Evolutionary conservation across 2,888 invertebrate genomes (phyloP).

Genomic region (Crepidodera aurea): DNA sequence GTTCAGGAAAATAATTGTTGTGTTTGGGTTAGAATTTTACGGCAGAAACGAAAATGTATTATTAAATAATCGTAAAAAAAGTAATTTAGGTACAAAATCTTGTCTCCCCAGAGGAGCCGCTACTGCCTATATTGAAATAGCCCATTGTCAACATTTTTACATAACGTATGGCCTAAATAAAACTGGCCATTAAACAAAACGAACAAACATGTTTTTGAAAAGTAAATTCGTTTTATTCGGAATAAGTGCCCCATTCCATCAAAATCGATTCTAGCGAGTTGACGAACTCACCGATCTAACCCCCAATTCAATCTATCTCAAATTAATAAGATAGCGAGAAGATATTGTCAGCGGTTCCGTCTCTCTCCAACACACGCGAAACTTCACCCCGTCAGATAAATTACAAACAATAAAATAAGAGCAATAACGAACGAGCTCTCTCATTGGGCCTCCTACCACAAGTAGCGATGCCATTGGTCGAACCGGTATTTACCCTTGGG

Average conservation of each 20-base stretch:
- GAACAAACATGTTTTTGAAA: neutral
- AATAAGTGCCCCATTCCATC: neutral
- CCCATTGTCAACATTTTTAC: too few relatives aligned
- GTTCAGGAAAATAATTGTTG: too few relatives aligned
- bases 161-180: neutral
- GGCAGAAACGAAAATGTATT: too few relatives aligned
- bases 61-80: too few relatives aligned
- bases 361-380: slow-evolving; percentile 26
- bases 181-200: neutral
- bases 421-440: slow-evolving; percentile 16
- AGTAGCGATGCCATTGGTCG: slow-evolving; percentile 34
- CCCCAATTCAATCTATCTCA: slow-evolving; percentile 26
- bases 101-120: too few relatives aligned
- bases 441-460: slow-evolving; percentile 36
- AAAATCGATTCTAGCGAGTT: slow-evolving; percentile 23
- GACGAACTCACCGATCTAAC: slow-evolving; percentile 24
- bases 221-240: neutral
- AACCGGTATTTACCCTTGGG: slow-evolving; percentile 31
- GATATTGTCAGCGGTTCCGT: slow-evolving; percentile 18
- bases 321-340: slow-evolving; percentile 36
- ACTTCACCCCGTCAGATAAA: slow-evolving; percentile 30
- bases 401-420: slow-evolving; percentile 36
- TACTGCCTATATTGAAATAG: too few relatives aligned
- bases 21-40: too few relatives aligned
- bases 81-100: too few relatives aligned